Conservation (phyloP, 2,797 vertebrate genomes). For the Decapterus maruadsi region DNA sequence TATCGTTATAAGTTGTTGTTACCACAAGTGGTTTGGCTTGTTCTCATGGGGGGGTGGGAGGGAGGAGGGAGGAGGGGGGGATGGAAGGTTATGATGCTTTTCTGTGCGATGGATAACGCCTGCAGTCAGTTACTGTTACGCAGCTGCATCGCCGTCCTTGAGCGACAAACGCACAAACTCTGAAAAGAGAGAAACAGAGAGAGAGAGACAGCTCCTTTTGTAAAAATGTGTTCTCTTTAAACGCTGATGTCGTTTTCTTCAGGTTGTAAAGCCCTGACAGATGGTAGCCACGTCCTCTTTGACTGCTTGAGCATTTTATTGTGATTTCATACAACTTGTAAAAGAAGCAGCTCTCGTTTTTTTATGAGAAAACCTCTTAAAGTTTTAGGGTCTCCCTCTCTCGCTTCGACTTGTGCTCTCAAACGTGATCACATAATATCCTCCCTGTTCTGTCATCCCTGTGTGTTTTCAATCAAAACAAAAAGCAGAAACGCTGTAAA, state of each 20-base stretch:
- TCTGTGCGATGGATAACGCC: slow-evolving; percentile 62
- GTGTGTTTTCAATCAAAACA: slow-evolving; percentile 48
- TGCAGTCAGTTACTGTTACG: slow-evolving; percentile 63
- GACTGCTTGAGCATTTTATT: slow-evolving; percentile 1
- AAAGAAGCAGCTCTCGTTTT: slow-evolving; percentile 9
- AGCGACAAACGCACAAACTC: slow-evolving; percentile 30
- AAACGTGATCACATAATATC: slow-evolving; percentile 25
- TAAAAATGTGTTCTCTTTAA: not conserved
- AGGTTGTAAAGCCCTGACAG: not conserved
- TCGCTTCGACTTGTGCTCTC: slow-evolving; percentile 11
- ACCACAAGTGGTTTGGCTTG: slow-evolving; percentile 77
- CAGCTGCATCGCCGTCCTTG: slow-evolving; percentile 69
- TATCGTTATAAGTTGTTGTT: slow-evolving; percentile 69
- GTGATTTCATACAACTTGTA: not conserved
- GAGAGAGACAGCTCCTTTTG: not conserved
- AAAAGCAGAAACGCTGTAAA: slow-evolving; percentile 36
- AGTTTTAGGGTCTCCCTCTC: not conserved
- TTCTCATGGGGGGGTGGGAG: slow-evolving; percentile 31
- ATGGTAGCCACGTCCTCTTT: not conserved
- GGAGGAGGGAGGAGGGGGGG: not conserved
- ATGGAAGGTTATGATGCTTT: slow-evolving; percentile 50
- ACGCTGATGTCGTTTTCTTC: not conserved
- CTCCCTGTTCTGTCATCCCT: not conserved
- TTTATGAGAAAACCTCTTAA: slow-evolving; percentile 9
- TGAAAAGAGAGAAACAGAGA: not conserved